Conservation (phyloP, 2,797 vertebrate genomes). For the Melopsittacus undulatus region DNA sequence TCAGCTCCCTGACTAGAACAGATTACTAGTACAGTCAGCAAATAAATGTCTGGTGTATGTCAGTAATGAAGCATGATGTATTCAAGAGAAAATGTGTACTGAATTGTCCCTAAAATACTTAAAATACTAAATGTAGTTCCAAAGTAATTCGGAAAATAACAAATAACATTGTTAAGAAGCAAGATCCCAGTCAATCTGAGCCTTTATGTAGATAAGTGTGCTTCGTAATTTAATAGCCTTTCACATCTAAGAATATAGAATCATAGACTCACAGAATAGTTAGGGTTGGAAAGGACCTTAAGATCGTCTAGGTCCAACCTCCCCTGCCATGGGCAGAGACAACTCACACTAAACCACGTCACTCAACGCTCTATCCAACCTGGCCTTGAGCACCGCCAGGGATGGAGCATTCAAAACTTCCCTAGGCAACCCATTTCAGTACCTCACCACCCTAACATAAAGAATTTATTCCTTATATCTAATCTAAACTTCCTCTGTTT, state of each 20-base stretch:
- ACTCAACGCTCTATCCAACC: no score
- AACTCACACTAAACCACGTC: no score
- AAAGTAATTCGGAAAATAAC: not conserved
- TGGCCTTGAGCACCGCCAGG: no score
- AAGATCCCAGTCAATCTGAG: not conserved
- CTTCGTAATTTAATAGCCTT: constrained; percentile 6
- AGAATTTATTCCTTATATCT: no score
- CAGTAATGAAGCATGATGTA: not conserved
- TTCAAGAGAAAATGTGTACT: not conserved
- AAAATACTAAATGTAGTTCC: not conserved
- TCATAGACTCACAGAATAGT: no score
- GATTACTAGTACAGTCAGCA: not conserved
- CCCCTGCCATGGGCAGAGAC: no score
- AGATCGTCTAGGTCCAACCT: no score
- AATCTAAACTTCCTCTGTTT: no score
- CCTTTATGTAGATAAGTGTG: not conserved
- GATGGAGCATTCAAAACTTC: no score
- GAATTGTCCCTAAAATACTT: not conserved
- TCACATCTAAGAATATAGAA: not conserved
- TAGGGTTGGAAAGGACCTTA: no score
- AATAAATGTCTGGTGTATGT: not conserved
- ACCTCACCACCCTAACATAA: no score
- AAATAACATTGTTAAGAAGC: not conserved
- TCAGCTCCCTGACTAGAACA: not conserved
- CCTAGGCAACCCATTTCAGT: no score